Percentiles rank a stretch among this genome's conserved stretches.
Evolutionary conservation across 2,888 invertebrate species (phyloP).

Genomic region (Coelinius sp.): DNA sequence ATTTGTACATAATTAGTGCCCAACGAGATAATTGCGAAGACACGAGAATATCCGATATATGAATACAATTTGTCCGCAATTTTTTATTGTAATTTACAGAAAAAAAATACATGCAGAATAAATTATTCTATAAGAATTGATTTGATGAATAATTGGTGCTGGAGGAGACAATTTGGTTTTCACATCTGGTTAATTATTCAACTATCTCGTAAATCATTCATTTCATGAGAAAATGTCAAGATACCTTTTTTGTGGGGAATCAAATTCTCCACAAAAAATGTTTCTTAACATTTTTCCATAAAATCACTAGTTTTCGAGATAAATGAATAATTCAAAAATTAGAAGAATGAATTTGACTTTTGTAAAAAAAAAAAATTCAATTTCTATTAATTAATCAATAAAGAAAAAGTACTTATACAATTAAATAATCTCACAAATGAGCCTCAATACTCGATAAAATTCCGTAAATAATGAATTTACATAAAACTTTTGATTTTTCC

Average conservation of each 20-base stretch:
- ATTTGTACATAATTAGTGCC: conserved; percentile 42
- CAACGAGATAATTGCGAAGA: conserved; percentile 14
- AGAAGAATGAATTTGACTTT: no score
- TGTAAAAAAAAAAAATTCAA: neutral
- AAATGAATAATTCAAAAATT: no score
- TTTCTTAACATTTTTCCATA: no score
- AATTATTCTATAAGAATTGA: neutral
- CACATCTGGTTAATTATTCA: no score
- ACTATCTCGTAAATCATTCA: no score
- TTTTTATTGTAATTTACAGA: neutral
- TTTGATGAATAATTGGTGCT: neutral
- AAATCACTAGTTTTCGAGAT: no score
- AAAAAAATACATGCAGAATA: neutral
- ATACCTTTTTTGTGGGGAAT: no score
- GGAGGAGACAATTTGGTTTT: no score
- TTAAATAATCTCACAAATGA: conserved; percentile 2
- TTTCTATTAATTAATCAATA: neutral
- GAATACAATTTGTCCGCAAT: no score
- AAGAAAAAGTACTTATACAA: neutral
- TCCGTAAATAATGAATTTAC: neutral
- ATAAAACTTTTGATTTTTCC: neutral
- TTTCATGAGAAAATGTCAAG: no score
- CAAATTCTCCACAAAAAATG: no score
- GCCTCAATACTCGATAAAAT: neutral
- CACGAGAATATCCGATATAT: neutral